Evolutionary conservation across 2,888 invertebrate genomes (phyloP).

Genomic region (Ditula angustiorana): DNA sequence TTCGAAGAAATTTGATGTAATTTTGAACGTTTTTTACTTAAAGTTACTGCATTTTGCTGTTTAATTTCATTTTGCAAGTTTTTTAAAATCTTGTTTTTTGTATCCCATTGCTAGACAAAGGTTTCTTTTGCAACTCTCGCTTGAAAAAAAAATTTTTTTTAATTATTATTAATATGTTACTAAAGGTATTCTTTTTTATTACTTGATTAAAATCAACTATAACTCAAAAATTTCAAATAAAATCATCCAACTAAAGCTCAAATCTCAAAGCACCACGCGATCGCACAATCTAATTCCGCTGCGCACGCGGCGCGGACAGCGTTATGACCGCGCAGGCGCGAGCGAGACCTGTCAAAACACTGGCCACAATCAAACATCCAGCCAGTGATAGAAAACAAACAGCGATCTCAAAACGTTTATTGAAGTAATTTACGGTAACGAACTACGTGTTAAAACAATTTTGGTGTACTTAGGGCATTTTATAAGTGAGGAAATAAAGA

Average conservation of each 20-base stretch:
- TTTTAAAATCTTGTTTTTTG: too few species aligned
- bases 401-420: slow-evolving; percentile 16
- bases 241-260: neutral
- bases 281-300: slow-evolving; percentile 19
- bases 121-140: too few species aligned
- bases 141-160: too few species aligned
- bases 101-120: too few species aligned
- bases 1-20: too few species aligned
- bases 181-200: too few species aligned
- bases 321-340: slow-evolving; percentile 23
- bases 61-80: too few species aligned
- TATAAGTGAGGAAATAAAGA: too few species aligned
- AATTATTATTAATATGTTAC: too few species aligned
- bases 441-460: neutral
- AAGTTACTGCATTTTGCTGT: too few species aligned
- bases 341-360: slow-evolving; percentile 18
- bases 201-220: too few species aligned
- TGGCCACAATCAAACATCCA: neutral
- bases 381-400: slow-evolving; percentile 14
- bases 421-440: slow-evolving; percentile 13
- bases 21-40: too few species aligned
- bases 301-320: slow-evolving; percentile 17
- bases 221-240: neutral
- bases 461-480: neutral
- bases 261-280: neutral